Base-by-base conservation (phyloP, 2,888 invertebrate genomes). In the Mechanitis mazaeus region DNA sequence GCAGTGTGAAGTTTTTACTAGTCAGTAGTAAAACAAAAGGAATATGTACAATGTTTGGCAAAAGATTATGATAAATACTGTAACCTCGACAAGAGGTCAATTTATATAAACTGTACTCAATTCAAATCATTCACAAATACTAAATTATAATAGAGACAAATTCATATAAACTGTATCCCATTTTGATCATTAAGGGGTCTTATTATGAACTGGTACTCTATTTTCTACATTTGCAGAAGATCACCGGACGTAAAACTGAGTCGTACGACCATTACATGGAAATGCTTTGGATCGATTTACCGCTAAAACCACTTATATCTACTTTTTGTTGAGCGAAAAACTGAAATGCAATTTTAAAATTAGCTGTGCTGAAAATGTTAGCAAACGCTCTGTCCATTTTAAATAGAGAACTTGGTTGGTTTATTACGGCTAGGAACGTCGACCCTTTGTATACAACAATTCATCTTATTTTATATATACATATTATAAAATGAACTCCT, bases 241-340 rank as follows among this genome's bases (percentile, higher is more conserved):
- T 20, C 59, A 64, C 64, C 64, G 58, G 61, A 63, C 64, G 60
- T 63, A 63, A 20, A 20, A 42, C 42, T 42, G 42, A 7, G 72
- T 74, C 72, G 72, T 69, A 67, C 75, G 74, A 70, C 75, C 69
- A 75, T 73, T 75, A 88, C 87, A 85, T 75, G 84, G 83, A 84
- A 87, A 85, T 84, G 86, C 80, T 86, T 82, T 74, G 80, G 78
- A 81, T 83, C 81, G 83, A 84, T 85, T 85, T 80, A 81, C 79
- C 77, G 68, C 79, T 72, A 73, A 80, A 84, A 82, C 79, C 78
- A 77, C 79, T 75, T 74, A 74, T 72, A 74, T 72, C 75, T 75
- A 75, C 76, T 81, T 83, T 81, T 79, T 75, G 71, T 70, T 66
- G 68, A 65, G 68, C 66, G 67, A 71, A 78, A 78, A 75, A 72